Base-by-base conservation (phyloP, 2,113 vertebrate genomes). In the Microtus oregoni region DNA sequence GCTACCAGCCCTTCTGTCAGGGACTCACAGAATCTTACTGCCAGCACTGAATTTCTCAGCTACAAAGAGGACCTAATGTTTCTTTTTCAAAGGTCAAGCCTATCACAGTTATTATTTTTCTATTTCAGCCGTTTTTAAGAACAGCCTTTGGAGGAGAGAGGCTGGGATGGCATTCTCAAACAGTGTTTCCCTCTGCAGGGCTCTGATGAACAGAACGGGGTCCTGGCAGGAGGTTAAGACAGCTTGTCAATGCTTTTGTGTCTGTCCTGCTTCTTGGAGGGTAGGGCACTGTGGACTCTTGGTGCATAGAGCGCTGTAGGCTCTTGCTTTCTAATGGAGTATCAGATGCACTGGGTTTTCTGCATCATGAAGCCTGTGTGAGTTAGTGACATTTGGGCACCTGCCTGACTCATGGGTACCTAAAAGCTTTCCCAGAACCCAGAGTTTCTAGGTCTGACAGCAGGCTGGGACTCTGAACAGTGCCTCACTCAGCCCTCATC, bases 71-170 rank as follows among this genome's bases (percentile, higher is more conserved):
- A 97, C 93, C 91, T 97, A 97, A 97, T 72, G 86, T 93, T 98
- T 98, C 97, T 95, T 96, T 97, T 98, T 92, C 95, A 98, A 98
- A 98, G 97, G 98, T 98, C 98, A 98, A 94, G 94, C 97, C 98
- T 96, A 98, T 98, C 97, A 97, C 90, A 47, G 94, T 58, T 93
- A 98, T 97, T 98, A 96, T 98, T 98, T 98, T 97, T 96, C 97
- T 94, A 92, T 96, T 98, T 96, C 96, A 97, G 96, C 97, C 96
- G 86, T 92, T 95, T 94, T 97, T 75, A 94, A 94, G 81, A 94
- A 77, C 47, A 93, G 85, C 47, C 52, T 97, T 91, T 89, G 92
- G 89, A 89, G 63, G 61, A 83, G 61, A 83, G 79, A 70, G 81
- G 81, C 47, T n/a, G 32, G 19, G n/a, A 17, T 32, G 58, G 72